Conservation (phyloP, 1,140 invertebrate species). For the Aradophagus sp. region DNA sequence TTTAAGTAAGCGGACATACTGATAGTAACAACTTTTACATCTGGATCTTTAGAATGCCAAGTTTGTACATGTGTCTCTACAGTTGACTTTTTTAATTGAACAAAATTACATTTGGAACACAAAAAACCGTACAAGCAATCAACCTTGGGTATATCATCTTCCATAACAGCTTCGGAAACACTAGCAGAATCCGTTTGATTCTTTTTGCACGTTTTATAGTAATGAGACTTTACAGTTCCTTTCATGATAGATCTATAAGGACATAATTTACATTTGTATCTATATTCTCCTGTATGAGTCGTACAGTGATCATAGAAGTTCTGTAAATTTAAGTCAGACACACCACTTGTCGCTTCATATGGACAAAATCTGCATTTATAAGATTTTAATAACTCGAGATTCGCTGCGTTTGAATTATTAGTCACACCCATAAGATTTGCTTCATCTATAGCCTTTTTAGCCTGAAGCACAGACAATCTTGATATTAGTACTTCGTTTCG, state of each 20-base stretch:
- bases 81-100: conserved; percentile 78
- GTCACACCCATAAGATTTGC: conserved; percentile 49
- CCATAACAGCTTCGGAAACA: conserved; percentile 50
- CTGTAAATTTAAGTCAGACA: conserved; percentile 58
- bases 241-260: conserved; percentile 69
- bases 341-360: conserved; percentile 66
- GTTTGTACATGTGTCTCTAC: conserved; percentile 78
- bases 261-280: conserved; percentile 78
- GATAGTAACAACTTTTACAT: conserved; percentile 71
- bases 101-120: conserved; percentile 80
- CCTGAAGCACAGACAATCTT: conserved; percentile 73
- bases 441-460: conserved; percentile 72
- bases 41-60: conserved; percentile 71
- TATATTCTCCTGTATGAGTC: conserved; percentile 84
- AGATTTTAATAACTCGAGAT: conserved; percentile 60
- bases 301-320: conserved; percentile 81
- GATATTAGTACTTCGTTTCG: conserved; percentile 80
- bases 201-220: conserved; percentile 67
- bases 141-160: conserved; percentile 59
- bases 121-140: conserved; percentile 78
- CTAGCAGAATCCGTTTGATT: conserved; percentile 22
- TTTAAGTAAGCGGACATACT: conserved; percentile 70
- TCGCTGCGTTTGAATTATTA: no score
- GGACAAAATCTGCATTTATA: conserved; percentile 75
- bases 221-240: conserved; percentile 73